Conservation (phyloP, 2,113 vertebrate species). For the Engraulis encrasicolus region DNA sequence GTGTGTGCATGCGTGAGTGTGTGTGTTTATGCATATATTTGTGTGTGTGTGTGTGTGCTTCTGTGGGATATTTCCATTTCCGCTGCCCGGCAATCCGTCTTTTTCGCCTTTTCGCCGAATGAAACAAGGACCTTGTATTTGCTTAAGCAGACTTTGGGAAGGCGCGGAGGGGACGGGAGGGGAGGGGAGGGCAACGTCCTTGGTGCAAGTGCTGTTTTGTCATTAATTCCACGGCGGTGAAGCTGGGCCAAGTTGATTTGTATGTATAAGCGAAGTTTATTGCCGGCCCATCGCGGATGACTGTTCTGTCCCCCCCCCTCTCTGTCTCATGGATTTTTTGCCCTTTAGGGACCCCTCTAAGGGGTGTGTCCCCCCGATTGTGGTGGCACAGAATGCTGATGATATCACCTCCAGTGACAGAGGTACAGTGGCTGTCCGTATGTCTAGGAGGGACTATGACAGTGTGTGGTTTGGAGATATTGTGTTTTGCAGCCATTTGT, state of each 20-base stretch:
- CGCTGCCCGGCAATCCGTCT: not conserved
- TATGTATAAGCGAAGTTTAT: constrained; percentile 48
- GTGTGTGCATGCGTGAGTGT: constrained; percentile 29
- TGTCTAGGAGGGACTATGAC: not conserved
- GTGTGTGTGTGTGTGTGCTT: not conserved
- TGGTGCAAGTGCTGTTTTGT: not conserved
- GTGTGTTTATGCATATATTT: not conserved
- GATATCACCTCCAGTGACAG: not conserved
- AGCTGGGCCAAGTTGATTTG: constrained; percentile 21
- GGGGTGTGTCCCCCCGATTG: not conserved
- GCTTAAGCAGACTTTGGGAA: not conserved
- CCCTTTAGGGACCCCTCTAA: not conserved
- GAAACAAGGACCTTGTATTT: constrained; percentile 6
- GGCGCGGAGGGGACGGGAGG: too few species aligned
- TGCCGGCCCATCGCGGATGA: constrained; percentile 34
- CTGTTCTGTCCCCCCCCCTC: too few species aligned
- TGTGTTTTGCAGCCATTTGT: not conserved
- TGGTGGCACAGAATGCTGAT: constrained; percentile 9
- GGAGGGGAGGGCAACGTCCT: not conserved
- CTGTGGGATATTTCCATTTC: not conserved
- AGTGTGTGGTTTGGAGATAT: not conserved
- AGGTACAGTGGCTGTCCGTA: too few species aligned
- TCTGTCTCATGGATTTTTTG: not conserved
- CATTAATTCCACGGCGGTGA: not conserved
- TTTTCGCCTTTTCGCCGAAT: not conserved